Evolutionary conservation across 2,888 invertebrate species (phyloP), one percentile per base, ranked within the genome.

Genomic region (Bursaphelenchus okinawaensis): DNA sequence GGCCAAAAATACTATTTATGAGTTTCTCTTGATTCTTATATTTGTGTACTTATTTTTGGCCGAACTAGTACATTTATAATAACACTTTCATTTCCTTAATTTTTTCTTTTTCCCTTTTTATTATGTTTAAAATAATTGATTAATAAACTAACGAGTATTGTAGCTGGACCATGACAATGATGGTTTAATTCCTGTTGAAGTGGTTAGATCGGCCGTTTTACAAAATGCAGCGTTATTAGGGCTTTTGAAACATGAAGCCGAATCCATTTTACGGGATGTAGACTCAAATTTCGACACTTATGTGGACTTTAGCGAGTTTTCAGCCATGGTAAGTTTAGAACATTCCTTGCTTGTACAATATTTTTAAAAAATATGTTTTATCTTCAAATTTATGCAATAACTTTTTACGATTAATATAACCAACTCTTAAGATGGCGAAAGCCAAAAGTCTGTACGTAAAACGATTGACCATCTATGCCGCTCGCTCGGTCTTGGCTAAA

Each of bases 291-390:
- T 74, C 19, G 83, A 85, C 68, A 56, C 54, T 24, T 75, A 73
- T 50, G 82, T 85, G 31, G 83, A 83, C 56, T 85, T 83, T 67
- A 71, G 79, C 6, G 85, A 85, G 68, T 85, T 85, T 66, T 80
- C 83, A 27, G 74, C 75, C 56, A 70, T 85, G 82, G 84, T 84
- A 63, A 70, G 77, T 61, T 8, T 58, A 28, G 22, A n/a, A n/a
- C n/a, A 50, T 22, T 40, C 1, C 20, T 69, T 52, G 12, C 7
- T 24, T 29, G 7, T 6, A 51, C 22, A 24, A 57, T 28, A 19
- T 16, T 26, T 16, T n/a, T 67, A 9, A 52, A 58, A 23, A 12
- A 52, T 55, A 55, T 61, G 16, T 52, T 16, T 51, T 1, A 55
- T 69, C 22, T n/a, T 23, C 4, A n/a, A n/a, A n/a, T n/a, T n/a